Evolutionary conservation across 30 jellyfish, hydroid and myxozoan species (phyloP).

Genomic region (Sanderia malayensis): DNA sequence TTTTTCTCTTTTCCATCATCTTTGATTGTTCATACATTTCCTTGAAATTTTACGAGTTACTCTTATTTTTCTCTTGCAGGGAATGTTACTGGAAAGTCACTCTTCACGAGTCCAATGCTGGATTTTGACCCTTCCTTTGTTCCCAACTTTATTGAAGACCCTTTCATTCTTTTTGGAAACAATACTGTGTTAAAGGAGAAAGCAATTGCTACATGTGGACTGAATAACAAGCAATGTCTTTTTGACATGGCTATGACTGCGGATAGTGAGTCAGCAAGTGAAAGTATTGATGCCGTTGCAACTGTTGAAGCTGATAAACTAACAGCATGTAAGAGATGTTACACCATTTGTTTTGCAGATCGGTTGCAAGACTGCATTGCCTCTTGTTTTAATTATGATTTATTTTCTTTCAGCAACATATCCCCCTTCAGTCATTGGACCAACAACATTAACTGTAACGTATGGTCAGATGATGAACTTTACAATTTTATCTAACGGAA

Average conservation of each 20-base stretch:
- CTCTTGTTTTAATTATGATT: background rate
- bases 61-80: no score
- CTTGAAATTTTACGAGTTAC: no score
- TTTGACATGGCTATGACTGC: constrained; percentile 57
- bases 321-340: background rate
- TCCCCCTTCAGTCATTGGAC: constrained; percentile 63
- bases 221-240: constrained; percentile 32
- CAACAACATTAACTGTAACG: constrained; percentile 32
- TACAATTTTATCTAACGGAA: constrained; percentile 38
- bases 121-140: constrained; percentile 41
- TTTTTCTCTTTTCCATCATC: no score
- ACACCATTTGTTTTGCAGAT: background rate
- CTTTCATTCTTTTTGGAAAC: constrained; percentile 41
- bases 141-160: constrained; percentile 50
- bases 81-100: constrained; percentile 58
- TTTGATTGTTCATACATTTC: no score
- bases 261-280: constrained; percentile 36
- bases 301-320: background rate
- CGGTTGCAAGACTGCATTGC: no score
- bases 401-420: no score
- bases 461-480: constrained; percentile 19
- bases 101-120: constrained; percentile 32
- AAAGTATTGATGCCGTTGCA: constrained; percentile 8
- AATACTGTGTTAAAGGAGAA: constrained; percentile 16
- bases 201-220: constrained; percentile 52